These are phyloP conservation scores for Acromyrmex echinatior DNA, from an alignment of 1,140 invertebrate genomes.

Conservation along the genomic window DNA sequence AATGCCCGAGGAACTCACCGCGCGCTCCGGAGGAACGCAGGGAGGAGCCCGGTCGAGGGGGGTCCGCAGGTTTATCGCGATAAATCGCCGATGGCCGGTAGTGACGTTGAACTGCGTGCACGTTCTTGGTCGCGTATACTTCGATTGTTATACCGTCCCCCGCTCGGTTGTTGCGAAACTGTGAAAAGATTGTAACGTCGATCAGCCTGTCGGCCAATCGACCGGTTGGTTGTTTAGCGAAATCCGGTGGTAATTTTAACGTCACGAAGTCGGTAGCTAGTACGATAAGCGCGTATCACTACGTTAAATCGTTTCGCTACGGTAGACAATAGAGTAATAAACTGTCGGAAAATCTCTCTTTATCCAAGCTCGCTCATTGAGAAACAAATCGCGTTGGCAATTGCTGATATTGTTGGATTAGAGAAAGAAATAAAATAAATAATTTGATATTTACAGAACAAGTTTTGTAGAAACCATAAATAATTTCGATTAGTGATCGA, in stretches of 20 bases:
- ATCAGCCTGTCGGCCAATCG: background rate
- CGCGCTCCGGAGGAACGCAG: constrained; percentile 15
- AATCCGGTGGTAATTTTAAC: constrained; percentile 44
- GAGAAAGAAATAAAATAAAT: background rate
- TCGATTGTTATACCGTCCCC: constrained; percentile 31
- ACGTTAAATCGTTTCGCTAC: constrained; percentile 42
- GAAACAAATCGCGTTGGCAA: constrained; percentile 27
- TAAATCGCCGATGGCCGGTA: constrained; percentile 70
- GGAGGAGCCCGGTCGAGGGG: background rate
- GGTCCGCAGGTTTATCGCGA: constrained; percentile 48
- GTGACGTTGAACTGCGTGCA: constrained; percentile 46
- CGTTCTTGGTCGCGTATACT: constrained; percentile 23
- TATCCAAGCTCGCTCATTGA: background rate
- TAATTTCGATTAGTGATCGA: constrained; percentile 13
- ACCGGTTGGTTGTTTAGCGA: constrained; percentile 26
- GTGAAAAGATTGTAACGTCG: constrained; percentile 21
- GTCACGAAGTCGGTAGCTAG: constrained; percentile 43
- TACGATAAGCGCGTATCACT: constrained; percentile 39
- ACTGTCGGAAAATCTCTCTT: constrained; percentile 40
- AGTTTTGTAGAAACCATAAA: background rate
- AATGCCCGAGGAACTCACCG: constrained; percentile 66
- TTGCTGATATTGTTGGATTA: constrained; percentile 28
- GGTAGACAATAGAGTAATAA: constrained; percentile 56
- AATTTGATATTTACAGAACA: background rate
- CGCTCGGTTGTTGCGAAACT: constrained; percentile 18